Evolutionary conservation across 2,888 invertebrate species (phyloP), one percentile per base, ranked within the genome.

Genomic region (Opisthograptis luteolata): DNA sequence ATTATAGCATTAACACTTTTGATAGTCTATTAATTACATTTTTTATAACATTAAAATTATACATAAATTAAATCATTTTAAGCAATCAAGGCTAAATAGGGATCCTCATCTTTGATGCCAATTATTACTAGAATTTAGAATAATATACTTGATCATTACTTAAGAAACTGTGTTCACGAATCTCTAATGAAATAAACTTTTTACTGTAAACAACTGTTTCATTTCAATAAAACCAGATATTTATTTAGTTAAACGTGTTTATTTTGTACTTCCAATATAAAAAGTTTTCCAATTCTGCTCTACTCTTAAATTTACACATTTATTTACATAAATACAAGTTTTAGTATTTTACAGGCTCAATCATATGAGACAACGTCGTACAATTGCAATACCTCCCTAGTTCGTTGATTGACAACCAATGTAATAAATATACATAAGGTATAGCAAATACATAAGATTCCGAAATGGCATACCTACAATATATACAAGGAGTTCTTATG

Each of bases 41-140:
- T n/a, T n/a, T n/a, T n/a, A n/a, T n/a, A n/a, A n/a, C n/a, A n/a
- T n/a, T n/a, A n/a, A n/a, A n/a, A n/a, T n/a, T n/a, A n/a, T n/a
- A n/a, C n/a, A n/a, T n/a, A 25, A n/a, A 9, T 10, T 25, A 25
- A 22, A 22, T 7, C 17, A 30, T 30, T 15, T 30, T 15, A 34
- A 20, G 34, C n/a, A 47, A 20, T 15, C 13, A 27, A 34, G 35
- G 22, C 20, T 27, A 27, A n/a, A 24, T 20, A 25, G 7, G 17
- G 31, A n/a, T 25, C 42, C 31, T 49, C 25, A 43, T 28, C n/a
- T 65, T 67, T 64, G 74, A 72, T 74, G 79, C 78, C 81, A 81
- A 79, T 68, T 62, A 54, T 39, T 60, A 53, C 59, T 58, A 54
- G 50, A 62, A 57, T 61, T 61, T 66, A 55, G 49, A 60, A 61